Evolutionary conservation across 1,140 invertebrate genomes (phyloP).

Genomic region (Spodoptera litura): DNA sequence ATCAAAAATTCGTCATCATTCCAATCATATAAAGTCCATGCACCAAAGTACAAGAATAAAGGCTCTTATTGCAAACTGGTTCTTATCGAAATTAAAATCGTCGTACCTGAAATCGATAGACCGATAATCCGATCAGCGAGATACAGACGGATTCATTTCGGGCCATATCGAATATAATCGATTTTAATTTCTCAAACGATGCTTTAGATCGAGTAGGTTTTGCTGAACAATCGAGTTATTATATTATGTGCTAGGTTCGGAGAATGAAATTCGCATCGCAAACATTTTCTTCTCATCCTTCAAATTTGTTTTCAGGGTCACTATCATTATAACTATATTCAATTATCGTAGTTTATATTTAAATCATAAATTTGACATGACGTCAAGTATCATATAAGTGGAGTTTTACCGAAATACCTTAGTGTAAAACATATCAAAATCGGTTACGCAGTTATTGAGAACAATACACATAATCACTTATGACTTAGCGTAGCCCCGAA

Average conservation of each 20-base stretch:
- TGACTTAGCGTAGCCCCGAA: too few species aligned
- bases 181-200: constrained; percentile 30
- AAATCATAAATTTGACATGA: too few species aligned
- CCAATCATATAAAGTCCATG: not conserved
- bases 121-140: constrained; percentile 28
- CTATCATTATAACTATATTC: too few species aligned
- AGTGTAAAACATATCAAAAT: too few species aligned
- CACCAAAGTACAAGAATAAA: not conserved
- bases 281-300: too few species aligned
- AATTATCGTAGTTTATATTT: too few species aligned
- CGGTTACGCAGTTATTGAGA: too few species aligned
- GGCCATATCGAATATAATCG: constrained; percentile 23
- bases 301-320: too few species aligned
- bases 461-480: too few species aligned
- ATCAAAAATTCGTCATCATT: not conserved
- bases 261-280: too few species aligned
- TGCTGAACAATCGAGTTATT: constrained; percentile 34
- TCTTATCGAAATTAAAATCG: constrained; percentile 41
- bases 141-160: constrained; percentile 28
- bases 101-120: constrained; percentile 35
- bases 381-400: too few species aligned
- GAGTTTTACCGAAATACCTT: too few species aligned
- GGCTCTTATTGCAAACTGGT: constrained; percentile 6
- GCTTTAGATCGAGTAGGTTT: constrained; percentile 43
- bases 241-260: not conserved